These are phyloP conservation scores for Pogonomyrmex californicus DNA, from an alignment of 1,140 invertebrate genomes.

Conservation along the genomic window DNA sequence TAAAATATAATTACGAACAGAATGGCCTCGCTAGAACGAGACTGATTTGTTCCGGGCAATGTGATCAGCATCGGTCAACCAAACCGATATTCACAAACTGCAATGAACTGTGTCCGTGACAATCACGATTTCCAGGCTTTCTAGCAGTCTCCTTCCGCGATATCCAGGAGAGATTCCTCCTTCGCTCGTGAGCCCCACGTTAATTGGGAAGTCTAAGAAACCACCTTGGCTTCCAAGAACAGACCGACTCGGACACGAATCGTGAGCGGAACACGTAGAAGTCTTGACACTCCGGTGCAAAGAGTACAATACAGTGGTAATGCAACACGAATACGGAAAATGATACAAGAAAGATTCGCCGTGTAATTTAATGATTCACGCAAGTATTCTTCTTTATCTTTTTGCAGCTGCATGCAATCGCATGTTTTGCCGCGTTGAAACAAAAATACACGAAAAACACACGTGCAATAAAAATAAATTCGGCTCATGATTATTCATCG, in stretches of 20 bases:
- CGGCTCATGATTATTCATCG: not conserved
- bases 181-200: constrained; percentile 34
- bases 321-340: constrained; percentile 4
- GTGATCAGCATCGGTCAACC: constrained; percentile 44
- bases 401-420: not conserved
- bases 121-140: constrained; percentile 62
- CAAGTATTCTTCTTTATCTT: not conserved
- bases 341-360: not conserved
- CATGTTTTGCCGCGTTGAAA: not conserved
- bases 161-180: constrained; percentile 39
- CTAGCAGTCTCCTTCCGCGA: constrained; percentile 51
- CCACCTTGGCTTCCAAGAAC: constrained; percentile 48
- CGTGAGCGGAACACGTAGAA: constrained; percentile 21
- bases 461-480: not conserved
- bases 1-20: not conserved
- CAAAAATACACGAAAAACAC: not conserved
- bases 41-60: constrained; percentile 46
- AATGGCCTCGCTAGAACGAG: constrained; percentile 34
- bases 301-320: constrained; percentile 12
- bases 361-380: not conserved
- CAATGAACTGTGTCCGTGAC: constrained; percentile 57
- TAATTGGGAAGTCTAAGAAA: constrained; percentile 57
- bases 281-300: constrained; percentile 17
- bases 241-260: constrained; percentile 26
- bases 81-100: constrained; percentile 37